Base-by-base conservation (phyloP, 2,888 invertebrate genomes). In the Xestia c-nigrum region DNA sequence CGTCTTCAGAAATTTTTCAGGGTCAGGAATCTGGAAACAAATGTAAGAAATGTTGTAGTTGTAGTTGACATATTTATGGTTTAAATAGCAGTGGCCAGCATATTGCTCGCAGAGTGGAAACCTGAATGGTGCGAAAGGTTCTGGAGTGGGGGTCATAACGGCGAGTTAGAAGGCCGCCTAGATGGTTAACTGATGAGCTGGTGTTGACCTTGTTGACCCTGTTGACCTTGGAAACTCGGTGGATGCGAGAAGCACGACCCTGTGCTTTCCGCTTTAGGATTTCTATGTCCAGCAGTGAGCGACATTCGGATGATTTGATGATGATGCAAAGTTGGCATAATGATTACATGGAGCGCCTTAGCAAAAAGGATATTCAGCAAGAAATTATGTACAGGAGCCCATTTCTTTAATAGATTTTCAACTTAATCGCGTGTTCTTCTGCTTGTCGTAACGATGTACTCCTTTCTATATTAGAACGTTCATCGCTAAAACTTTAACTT, bases 21-120 rank as follows among this genome's bases (percentile, higher is more conserved):
- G 97, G 81, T 97, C 96, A 77, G 98, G 98, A 87, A 98, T 97
- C 98, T 98, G 94, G 24, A 97, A 97, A 87, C 5, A 77, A 52
- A 21, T 9, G n/a, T n/a, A 43, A 38, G 0, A 5, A 52, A 40
- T 40, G 21, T 79, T 57, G 64, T 16, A 19, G 7, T 43, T 31
- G 10, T n/a, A 16, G 16, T 46, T 65, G 7, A 52, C 16, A 31
- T 31, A 50, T 21, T 21, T 21, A 19, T 31, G 31, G 31, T 31
- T 59, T 59, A 9, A 19, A 7, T 59, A 31, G 7, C 31, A 59
- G 19, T 59, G 19, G 31, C 19, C 31, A 31, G 59, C 59, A 31
- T 31, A 59, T 59, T 31, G 31, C 59, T 31, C 24, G 19, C 31
- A 59, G 31, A 59, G 59, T 3, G 31, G 31, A 59, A 24, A 24